These are phyloP conservation scores for Tychaedon coryphoeus DNA, from an alignment of 2,113 vertebrate species.

Conservation along the genomic window DNA sequence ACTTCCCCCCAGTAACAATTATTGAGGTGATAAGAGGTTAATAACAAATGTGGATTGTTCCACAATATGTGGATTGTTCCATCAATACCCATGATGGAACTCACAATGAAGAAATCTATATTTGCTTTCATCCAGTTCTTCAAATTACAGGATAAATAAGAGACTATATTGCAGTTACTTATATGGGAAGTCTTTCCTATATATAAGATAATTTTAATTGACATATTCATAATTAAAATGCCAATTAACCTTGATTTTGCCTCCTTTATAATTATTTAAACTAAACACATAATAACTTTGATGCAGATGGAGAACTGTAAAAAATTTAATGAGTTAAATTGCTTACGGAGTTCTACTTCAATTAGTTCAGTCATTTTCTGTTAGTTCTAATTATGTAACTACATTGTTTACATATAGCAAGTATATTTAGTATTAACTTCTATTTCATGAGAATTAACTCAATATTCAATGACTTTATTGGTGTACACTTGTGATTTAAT, in stretches of 20 bases:
- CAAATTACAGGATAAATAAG: constrained; percentile 39
- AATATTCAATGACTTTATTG: constrained; percentile 15
- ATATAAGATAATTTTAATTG: constrained; percentile 58
- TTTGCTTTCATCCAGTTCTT: constrained; percentile 18
- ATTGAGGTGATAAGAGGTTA: neutral
- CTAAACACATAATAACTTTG: constrained; percentile 58
- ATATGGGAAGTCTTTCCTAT: neutral
- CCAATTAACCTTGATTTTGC: constrained; percentile 66
- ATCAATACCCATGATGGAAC: neutral
- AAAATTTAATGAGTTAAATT: constrained; percentile 67
- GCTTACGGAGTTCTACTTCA: constrained; percentile 39
- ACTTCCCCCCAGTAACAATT: neutral
- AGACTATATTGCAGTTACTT: constrained; percentile 49
- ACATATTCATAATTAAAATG: constrained; percentile 61
- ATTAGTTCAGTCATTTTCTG: constrained; percentile 66
- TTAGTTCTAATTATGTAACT: constrained; percentile 62
- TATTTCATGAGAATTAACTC: constrained; percentile 20
- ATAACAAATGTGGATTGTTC: neutral
- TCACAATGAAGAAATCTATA: neutral
- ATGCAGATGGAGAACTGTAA: constrained; percentile 48
- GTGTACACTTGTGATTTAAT: constrained; percentile 16
- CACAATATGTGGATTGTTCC: neutral
- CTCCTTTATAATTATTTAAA: constrained; percentile 69
- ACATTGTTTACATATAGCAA: constrained; percentile 42
- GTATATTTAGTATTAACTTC: constrained; percentile 49